phyloP scores from a whole-genome alignment of 2,888 invertebrate genomes.

The Coecobrya sp. region DNA sequence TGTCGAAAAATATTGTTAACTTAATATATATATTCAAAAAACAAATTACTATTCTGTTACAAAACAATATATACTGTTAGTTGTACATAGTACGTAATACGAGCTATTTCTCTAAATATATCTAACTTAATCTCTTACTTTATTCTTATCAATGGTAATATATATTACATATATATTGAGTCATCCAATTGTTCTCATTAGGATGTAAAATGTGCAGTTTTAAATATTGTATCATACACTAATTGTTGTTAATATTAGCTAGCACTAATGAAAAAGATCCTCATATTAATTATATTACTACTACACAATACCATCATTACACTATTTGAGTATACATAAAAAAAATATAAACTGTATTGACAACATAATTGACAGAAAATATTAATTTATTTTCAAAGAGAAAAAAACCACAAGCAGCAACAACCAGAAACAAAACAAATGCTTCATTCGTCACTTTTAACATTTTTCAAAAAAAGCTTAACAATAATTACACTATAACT shows the following conservation, averaged over 20 bases:
- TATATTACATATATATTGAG: constrained; percentile 54
- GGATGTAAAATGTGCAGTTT: constrained; percentile 60
- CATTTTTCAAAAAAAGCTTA: background rate
- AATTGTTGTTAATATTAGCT: background rate
- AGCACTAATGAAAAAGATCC: constrained; percentile 30
- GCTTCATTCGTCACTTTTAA: background rate
- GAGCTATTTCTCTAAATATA: background rate
- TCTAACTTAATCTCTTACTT: constrained; percentile 13
- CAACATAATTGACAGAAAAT: background rate
- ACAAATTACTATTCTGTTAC: too few species aligned
- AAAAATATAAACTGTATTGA: too few species aligned
- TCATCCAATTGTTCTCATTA: constrained; percentile 75
- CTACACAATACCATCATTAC: background rate
- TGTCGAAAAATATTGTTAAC: background rate
- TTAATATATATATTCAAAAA: too few species aligned
- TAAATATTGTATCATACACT: constrained; percentile 25
- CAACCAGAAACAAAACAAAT: background rate
- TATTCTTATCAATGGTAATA: background rate
- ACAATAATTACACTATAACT: background rate
- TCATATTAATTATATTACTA: constrained; percentile 12
- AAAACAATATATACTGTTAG: too few species aligned
- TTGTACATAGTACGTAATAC: background rate
- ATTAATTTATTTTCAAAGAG: constrained; percentile 71
- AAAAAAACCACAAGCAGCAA: constrained; percentile 40
- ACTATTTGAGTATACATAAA: too few species aligned